Conservation (phyloP, 2,888 invertebrate genomes). For the Timema podura region DNA sequence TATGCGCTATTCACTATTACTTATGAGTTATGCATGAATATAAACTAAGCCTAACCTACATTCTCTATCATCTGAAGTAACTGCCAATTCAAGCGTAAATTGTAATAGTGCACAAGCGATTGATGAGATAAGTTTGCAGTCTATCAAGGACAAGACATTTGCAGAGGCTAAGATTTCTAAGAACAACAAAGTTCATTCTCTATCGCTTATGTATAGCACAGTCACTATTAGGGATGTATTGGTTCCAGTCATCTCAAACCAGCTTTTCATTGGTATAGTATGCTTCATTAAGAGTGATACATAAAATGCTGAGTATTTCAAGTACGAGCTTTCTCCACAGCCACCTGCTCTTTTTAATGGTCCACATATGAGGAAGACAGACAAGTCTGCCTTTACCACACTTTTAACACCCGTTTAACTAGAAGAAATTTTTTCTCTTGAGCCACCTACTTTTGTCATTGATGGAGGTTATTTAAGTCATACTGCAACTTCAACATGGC, state of each 20-base stretch:
- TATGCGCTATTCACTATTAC: no score
- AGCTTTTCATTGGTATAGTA: neutral
- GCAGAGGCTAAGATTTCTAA: neutral
- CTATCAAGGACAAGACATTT: neutral
- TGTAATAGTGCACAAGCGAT: neutral
- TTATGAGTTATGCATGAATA: no score
- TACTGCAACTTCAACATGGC: constrained; percentile 7
- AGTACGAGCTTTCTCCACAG: constrained; percentile 7
- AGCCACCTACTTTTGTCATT: neutral
- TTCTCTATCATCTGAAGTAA: neutral
- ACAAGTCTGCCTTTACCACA: neutral
- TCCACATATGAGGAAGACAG: neutral
- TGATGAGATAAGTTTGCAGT: neutral
- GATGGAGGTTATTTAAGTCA: neutral
- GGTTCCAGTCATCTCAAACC: neutral
- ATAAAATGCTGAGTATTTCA: neutral
- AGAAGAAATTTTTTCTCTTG: neutral
- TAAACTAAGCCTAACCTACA: no score
- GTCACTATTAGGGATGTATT: neutral
- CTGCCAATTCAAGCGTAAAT: constrained; percentile 5
- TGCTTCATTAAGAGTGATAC: constrained; percentile 1
- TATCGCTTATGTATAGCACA: neutral
- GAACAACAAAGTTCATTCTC: neutral
- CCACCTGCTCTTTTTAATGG: neutral
- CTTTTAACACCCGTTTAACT: neutral